Base-by-base conservation (phyloP, 2,888 invertebrate genomes). In the Ditula angustiorana region DNA sequence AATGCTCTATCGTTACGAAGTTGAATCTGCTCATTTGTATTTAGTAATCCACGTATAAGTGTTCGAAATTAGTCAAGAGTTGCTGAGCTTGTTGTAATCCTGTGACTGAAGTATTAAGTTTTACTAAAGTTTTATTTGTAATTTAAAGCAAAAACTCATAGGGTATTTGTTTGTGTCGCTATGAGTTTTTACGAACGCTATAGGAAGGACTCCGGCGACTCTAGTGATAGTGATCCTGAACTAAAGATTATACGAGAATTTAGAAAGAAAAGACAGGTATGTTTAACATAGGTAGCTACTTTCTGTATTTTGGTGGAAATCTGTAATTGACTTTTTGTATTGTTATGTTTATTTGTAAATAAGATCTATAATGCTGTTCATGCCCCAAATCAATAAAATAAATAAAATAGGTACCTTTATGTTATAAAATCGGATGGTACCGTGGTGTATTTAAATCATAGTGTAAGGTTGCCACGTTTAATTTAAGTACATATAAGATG, bases 141-240 rank as follows among this genome's bases (percentile, higher is more conserved):
- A 30, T 68, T 46, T 33, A 35, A 35, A 37, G 5, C 50, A n/a
- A 35, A 65, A 52, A 67, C 67, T 69, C 69, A 66, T 70, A 72
- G 60, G 72, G 72, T 73, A 8, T 10, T n/a, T n/a, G n/a, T 69
- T 69, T 61, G 61, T 30, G 41, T 28, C 24, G 52, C 37, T 41
- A 67, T 69, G 69, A 46, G 47, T 57, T 44, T 47, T 30, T 60
- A 66, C 44, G 46, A 19, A 24, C 30, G 26, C n/a, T 26, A 50
- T 26, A 55, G 37, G 26, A 66, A 50, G 37, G 67, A 67, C 16
- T 68, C 70, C 16, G 71, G 69, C 35, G 75, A 72, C 26, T 72
- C 71, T 13, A 76, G 73, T 24, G 74, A 78, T 65, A 77, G 77
- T 52, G 75, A 77, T 60, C 71, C 74, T 24, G 75, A 75, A 65